A percentile compares a stretch with the other conserved stretches of the same genome.
phyloP scores from a whole-genome alignment of 2,797 vertebrate genomes.

The Kryptolebias ocellatus region DNA sequence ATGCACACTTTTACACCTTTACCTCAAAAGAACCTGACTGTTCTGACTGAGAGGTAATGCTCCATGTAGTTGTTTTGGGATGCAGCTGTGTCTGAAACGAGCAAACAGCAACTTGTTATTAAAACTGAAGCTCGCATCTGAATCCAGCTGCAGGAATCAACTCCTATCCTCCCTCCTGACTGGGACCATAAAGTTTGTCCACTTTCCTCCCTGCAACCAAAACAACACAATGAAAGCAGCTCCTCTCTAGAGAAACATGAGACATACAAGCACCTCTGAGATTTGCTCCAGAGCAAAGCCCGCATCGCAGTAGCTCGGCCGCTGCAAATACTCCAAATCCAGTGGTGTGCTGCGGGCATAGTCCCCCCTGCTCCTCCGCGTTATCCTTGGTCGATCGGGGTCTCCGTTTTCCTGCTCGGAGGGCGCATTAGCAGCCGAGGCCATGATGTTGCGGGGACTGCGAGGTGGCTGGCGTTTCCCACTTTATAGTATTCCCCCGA shows the following conservation, averaged over 20 bases:
- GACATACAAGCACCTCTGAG: conserved; percentile 89
- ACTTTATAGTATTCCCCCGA: conserved; percentile 83
- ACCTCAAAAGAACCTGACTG: not conserved
- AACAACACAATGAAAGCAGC: conserved; percentile 38
- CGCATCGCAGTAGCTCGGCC: conserved; percentile 98
- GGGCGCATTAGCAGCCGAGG: conserved; percentile 91
- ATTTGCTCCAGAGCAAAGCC: conserved; percentile 96
- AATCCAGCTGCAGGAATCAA: conserved; percentile 24
- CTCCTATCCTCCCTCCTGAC: conserved; percentile 11
- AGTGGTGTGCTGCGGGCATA: conserved; percentile 79
- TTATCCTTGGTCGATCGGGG: conserved; percentile 86
- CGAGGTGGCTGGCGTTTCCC: conserved; percentile 81
- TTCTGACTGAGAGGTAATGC: conserved; percentile 2
- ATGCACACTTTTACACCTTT: conserved; percentile 1
- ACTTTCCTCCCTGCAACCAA: conserved; percentile 22
- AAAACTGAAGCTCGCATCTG: not conserved
- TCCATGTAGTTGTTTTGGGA: conserved; percentile 38
- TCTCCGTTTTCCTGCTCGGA: conserved; percentile 88
- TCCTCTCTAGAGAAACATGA: conserved; percentile 26
- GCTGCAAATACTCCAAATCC: conserved; percentile 95
- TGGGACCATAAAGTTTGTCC: conserved; percentile 35
- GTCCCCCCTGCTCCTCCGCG: conserved; percentile 84
- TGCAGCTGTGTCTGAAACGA: not conserved
- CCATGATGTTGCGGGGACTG: conserved; percentile 95
- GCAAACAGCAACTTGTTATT: not conserved